Percentiles rank a stretch among this genome's conserved stretches.
These are phyloP conservation scores for Brachyhypopomus occidentalis DNA, from an alignment of 2,113 vertebrate species.

Conservation along the genomic window DNA sequence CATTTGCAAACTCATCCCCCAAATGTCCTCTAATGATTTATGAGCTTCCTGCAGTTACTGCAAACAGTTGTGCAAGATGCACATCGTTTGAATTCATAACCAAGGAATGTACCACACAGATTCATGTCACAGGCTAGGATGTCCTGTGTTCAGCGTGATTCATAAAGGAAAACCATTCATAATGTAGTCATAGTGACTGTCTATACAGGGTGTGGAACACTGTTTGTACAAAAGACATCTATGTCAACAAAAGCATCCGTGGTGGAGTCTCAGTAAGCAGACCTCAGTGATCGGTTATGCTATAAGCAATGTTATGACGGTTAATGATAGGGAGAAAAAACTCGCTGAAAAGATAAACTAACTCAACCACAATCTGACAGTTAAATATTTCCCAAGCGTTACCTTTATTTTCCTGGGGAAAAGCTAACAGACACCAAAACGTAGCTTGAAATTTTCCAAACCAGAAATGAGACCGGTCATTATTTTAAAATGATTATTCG, in stretches of 20 bases:
- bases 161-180: constrained; percentile 20
- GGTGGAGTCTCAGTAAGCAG: constrained; percentile 8
- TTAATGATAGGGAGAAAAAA: background rate
- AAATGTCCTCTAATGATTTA: constrained; percentile 38
- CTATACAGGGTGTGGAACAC: background rate
- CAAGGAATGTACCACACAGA: constrained; percentile 9
- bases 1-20: constrained; percentile 39
- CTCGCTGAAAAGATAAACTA: too few species aligned
- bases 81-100: constrained; percentile 3
- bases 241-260: constrained; percentile 7
- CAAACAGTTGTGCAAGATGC: background rate
- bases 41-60: constrained; percentile 22
- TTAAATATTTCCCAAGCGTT: background rate
- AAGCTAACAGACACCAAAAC: background rate
- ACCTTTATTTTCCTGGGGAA: background rate
- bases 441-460: background rate
- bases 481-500: background rate
- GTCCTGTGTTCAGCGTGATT: background rate
- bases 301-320: background rate
- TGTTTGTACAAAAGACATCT: constrained; percentile 5
- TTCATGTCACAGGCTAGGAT: background rate
- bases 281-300: background rate
- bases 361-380: too few species aligned
- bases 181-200: constrained; percentile 13
- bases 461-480: too few species aligned